A percentile compares a stretch with the other conserved stretches of the same genome.
Conservation (phyloP, 2,113 vertebrate species). For the Chelonoidis abingdonii region DNA sequence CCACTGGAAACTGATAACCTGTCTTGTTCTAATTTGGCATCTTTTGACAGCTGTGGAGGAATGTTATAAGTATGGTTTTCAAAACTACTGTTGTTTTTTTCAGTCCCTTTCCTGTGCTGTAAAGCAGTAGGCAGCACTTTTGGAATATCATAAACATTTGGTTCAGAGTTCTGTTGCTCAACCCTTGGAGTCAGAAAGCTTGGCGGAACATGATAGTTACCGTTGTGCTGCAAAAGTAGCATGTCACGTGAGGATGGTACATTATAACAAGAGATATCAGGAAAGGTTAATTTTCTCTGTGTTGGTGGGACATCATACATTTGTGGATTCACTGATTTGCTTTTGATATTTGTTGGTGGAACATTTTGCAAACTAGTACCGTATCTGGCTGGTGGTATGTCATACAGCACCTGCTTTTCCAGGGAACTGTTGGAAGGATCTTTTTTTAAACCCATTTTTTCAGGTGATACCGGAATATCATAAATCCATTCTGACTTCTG, state of each 20-base stretch:
- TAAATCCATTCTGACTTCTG: conserved; percentile 89
- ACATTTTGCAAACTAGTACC: not conserved
- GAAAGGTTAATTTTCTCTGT: conserved; percentile 35
- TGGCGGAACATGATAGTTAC: conserved; percentile 53
- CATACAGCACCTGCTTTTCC: conserved; percentile 44
- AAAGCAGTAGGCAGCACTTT: not conserved
- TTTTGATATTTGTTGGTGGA: not conserved
- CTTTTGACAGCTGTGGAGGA: conserved; percentile 3
- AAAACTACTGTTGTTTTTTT: fast-evolving
- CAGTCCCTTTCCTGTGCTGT: conserved; percentile 18
- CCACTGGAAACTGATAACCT: conserved; percentile 48
- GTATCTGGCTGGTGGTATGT: conserved; percentile 63
- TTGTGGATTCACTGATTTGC: not conserved
- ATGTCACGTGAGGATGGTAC: conserved; percentile 50
- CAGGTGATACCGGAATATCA: conserved; percentile 81
- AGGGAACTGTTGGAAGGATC: not conserved
- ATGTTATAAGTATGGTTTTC: not conserved
- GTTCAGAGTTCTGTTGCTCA: conserved; percentile 69
- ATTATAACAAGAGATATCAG: conserved; percentile 57
- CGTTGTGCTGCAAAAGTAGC: not conserved
- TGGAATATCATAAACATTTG: conserved; percentile 82
- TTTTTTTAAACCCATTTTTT: conserved; percentile 65
- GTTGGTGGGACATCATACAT: conserved; percentile 19
- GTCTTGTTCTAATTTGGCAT: conserved; percentile 40
- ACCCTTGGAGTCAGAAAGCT: conserved; percentile 64